Percentiles rank a stretch among this genome's conserved stretches.
These are phyloP conservation scores for Neodiprion virginianus DNA, from an alignment of 1,140 invertebrate genomes.

Conservation along the genomic window DNA sequence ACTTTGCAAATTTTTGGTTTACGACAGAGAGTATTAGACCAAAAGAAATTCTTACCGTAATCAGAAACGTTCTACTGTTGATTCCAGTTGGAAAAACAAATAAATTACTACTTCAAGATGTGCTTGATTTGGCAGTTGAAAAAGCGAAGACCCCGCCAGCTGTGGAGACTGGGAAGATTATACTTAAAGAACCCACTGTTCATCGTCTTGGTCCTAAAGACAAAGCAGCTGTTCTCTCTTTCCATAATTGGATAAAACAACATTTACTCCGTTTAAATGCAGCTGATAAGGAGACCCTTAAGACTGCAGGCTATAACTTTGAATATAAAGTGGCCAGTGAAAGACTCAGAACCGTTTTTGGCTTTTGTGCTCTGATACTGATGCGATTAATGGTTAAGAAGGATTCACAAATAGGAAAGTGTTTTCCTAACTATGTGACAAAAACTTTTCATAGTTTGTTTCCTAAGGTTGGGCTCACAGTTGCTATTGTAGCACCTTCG, in stretches of 20 bases:
- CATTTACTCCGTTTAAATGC: background rate
- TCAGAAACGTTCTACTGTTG: background rate
- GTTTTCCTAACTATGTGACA: background rate
- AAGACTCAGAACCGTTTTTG: background rate
- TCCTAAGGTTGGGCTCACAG: background rate
- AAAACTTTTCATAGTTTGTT: background rate
- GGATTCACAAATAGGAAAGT: background rate
- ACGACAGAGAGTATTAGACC: background rate
- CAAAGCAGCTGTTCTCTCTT: background rate
- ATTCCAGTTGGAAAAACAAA: background rate
- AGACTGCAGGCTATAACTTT: too few species aligned
- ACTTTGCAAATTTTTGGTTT: background rate
- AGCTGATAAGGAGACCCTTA: background rate
- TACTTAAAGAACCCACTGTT: background rate
- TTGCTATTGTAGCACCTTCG: background rate
- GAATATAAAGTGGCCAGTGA: background rate
- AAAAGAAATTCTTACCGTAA: background rate
- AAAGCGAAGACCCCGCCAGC: background rate
- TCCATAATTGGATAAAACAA: background rate
- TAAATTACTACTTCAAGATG: background rate
- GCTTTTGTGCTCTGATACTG: constrained; percentile 1
- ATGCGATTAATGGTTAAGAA: background rate
- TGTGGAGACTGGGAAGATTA: background rate
- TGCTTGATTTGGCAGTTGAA: background rate
- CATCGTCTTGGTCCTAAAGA: background rate